A percentile compares a stretch with the other conserved stretches of the same genome.
Evolutionary conservation across 2,113 vertebrate species (phyloP).

Genomic region (Hystrix brachyura): DNA sequence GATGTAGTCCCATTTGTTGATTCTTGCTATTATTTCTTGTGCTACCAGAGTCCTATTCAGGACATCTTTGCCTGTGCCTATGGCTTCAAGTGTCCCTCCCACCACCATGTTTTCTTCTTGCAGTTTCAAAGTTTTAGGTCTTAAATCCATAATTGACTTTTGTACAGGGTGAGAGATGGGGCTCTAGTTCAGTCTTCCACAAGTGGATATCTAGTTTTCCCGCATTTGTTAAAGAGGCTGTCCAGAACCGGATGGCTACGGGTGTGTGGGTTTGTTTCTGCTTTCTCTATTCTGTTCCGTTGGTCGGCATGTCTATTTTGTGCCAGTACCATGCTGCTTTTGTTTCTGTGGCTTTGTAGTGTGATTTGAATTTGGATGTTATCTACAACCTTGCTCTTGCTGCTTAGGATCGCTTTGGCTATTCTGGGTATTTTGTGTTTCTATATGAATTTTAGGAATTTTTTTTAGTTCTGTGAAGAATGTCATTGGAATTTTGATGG

Average conservation of each 20-base stretch:
- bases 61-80: not conserved
- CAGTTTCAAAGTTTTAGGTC: not conserved
- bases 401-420: not conserved
- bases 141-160: not conserved
- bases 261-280: not conserved
- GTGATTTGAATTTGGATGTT: not conserved
- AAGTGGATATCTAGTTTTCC: not conserved
- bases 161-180: not conserved
- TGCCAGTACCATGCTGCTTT: not conserved
- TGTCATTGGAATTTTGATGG: not conserved
- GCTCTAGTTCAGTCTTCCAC: not conserved
- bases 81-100: not conserved
- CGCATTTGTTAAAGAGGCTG: not conserved
- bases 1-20: not conserved
- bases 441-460: not conserved
- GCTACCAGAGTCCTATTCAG: not conserved
- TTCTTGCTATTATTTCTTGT: not conserved
- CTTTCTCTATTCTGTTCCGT: not conserved
- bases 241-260: not conserved
- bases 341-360: not conserved
- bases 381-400: not conserved
- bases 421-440: not conserved
- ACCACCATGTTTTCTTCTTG: not conserved
- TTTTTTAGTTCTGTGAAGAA: not conserved
- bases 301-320: not conserved